These are phyloP conservation scores for Tapirus indicus DNA, from an alignment of 2,797 vertebrate species.

Conservation along the genomic window DNA sequence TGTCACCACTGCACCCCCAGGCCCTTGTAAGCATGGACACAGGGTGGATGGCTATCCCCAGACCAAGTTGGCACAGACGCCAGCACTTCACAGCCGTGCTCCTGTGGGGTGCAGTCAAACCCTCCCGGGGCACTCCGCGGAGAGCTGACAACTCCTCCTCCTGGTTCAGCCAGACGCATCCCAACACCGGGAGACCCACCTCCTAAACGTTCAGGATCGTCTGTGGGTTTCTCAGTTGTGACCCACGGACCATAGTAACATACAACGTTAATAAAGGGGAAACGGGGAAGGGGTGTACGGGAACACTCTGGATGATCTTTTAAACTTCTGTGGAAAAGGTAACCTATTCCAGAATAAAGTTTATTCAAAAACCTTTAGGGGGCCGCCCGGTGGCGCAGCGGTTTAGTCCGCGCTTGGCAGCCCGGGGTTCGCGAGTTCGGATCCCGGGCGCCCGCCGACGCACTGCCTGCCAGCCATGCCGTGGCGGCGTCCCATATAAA, in stretches of 20 bases:
- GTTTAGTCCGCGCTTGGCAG: too few species aligned
- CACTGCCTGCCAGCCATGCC: too few species aligned
- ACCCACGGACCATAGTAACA: background rate
- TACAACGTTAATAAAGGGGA: background rate
- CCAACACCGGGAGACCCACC: background rate
- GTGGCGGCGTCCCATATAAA: too few species aligned
- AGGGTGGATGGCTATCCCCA: fast-evolving
- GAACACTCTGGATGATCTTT: background rate
- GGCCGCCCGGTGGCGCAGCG: too few species aligned
- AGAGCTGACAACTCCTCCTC: background rate
- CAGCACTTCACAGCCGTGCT: fast-evolving
- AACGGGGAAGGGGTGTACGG: background rate
- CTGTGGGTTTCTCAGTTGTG: background rate
- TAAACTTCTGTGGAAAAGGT: background rate
- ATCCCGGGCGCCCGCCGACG: too few species aligned
- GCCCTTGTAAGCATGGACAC: background rate
- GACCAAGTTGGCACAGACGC: background rate
- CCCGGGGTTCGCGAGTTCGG: too few species aligned
- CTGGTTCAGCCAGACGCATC: background rate
- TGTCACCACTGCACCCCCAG: too few species aligned
- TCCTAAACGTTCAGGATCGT: background rate
- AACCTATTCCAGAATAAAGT: background rate
- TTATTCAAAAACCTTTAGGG: background rate
- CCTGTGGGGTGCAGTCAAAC: background rate
- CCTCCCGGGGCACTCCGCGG: fast-evolving